Conservation (phyloP, 1,140 invertebrate species). For the Heliothis subflexa region DNA sequence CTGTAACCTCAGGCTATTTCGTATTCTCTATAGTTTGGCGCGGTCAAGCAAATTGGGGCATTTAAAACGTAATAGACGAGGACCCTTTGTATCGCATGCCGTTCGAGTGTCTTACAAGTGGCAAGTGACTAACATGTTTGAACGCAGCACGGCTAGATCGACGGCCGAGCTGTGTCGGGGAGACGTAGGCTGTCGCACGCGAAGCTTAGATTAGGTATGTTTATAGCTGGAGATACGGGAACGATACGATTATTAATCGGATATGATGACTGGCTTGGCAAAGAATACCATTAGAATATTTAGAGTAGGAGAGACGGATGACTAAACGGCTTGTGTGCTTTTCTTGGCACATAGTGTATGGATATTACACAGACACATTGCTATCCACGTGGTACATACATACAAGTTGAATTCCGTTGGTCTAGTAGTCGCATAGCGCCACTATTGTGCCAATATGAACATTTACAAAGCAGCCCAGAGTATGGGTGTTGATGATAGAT, state of each 20-base stretch:
- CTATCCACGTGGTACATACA: too few relatives aligned
- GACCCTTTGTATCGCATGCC: slow-evolving; percentile 35
- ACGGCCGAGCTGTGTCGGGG: slow-evolving; percentile 46
- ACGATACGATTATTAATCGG: slow-evolving; percentile 7
- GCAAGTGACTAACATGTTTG: slow-evolving; percentile 22
- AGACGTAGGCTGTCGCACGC: slow-evolving; percentile 38
- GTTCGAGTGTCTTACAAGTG: slow-evolving; percentile 38
- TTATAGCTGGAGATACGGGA: slow-evolving; percentile 7
- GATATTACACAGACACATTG: too few relatives aligned
- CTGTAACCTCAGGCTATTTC: slow-evolving; percentile 14
- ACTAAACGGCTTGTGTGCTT: too few relatives aligned
- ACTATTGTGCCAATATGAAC: too few relatives aligned
- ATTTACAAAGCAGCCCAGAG: too few relatives aligned
- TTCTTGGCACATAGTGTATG: too few relatives aligned
- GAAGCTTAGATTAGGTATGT: neutral
- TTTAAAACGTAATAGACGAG: slow-evolving; percentile 17
- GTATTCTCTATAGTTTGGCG: slow-evolving; percentile 15
- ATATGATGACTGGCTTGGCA: neutral
- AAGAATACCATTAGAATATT: neutral
- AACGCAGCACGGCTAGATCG: slow-evolving; percentile 46
- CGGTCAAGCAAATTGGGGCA: slow-evolving; percentile 28
- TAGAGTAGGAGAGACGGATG: too few relatives aligned
- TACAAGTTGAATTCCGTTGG: too few relatives aligned
- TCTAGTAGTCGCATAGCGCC: too few relatives aligned
- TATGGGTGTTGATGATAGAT: too few relatives aligned